These are phyloP conservation scores for Galleria mellonella DNA, from an alignment of 1,140 invertebrate species.

Conservation along the genomic window DNA sequence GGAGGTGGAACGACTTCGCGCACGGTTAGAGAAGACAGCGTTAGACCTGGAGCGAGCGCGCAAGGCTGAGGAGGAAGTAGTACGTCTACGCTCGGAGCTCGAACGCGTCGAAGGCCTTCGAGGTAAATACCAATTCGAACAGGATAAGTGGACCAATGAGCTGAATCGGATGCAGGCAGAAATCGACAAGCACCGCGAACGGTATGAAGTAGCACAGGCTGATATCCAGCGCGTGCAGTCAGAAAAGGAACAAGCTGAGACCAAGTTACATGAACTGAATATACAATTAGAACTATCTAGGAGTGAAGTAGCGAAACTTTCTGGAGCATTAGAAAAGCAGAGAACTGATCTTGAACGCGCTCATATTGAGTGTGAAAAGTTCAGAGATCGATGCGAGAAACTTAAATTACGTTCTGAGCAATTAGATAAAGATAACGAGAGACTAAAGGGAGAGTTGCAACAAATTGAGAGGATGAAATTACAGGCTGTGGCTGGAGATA, in stretches of 20 bases:
- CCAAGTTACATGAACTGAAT: conserved; percentile 84
- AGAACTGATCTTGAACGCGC: conserved; percentile 84
- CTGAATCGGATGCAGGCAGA: conserved; percentile 70
- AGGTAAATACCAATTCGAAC: conserved; percentile 92
- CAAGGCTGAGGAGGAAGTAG: conserved; percentile 80
- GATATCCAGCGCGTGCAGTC: conserved; percentile 83
- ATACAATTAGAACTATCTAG: conserved; percentile 87
- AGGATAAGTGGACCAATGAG: conserved; percentile 83
- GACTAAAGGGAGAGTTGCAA: conserved; percentile 80
- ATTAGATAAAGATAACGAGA: conserved; percentile 84
- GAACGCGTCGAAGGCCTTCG: conserved; percentile 84
- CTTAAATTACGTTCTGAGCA: conserved; percentile 81
- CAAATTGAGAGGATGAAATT: conserved; percentile 80
- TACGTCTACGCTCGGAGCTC: conserved; percentile 80
- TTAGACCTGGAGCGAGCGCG: conserved; percentile 84
- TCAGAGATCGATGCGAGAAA: conserved; percentile 89
- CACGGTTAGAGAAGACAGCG: conserved; percentile 86
- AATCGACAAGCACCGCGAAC: conserved; percentile 83
- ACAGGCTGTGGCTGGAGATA: conserved; percentile 77
- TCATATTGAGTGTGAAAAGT: conserved; percentile 90
- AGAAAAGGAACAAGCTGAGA: conserved; percentile 82
- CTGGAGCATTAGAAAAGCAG: conserved; percentile 84
- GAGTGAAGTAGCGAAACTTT: conserved; percentile 84
- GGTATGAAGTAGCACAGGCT: conserved; percentile 81
- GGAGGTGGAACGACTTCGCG: conserved; percentile 88